These are phyloP conservation scores for Lanistes nyassanus DNA, from an alignment of 1,140 invertebrate genomes.

Conservation along the genomic window DNA sequence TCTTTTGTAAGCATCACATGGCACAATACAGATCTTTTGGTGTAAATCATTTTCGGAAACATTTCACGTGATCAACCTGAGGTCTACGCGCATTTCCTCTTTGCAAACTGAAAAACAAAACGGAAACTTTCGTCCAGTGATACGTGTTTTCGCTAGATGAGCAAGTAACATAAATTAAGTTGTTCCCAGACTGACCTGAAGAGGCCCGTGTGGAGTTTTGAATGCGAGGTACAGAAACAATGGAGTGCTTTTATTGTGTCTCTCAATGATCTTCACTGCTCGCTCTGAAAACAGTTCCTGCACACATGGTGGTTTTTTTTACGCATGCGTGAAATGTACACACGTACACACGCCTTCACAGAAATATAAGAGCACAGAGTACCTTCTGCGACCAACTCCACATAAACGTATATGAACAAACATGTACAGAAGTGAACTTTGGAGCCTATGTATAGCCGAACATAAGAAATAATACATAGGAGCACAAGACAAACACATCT, in stretches of 20 bases:
- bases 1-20: no score
- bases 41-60: no score
- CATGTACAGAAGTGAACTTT: no score
- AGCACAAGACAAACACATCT: background rate
- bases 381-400: no score
- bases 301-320: background rate
- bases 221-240: slow-evolving; percentile 38
- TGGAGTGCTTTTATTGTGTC: slow-evolving; percentile 29
- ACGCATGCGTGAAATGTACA: background rate
- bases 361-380: no score
- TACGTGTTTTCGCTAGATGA: background rate
- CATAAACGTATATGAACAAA: background rate
- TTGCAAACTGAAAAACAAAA: no score
- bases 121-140: no score
- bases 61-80: no score
- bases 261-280: slow-evolving; percentile 23
- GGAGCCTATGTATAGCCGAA: background rate
- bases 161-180: background rate
- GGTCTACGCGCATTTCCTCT: no score
- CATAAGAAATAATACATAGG: background rate
- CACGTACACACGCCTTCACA: background rate
- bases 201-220: slow-evolving; percentile 31
- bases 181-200: slow-evolving; percentile 17
- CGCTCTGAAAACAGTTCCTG: slow-evolving; percentile 48
- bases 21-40: no score